phyloP scores from a whole-genome alignment of 1,140 invertebrate species.

The Achroia grisella region DNA sequence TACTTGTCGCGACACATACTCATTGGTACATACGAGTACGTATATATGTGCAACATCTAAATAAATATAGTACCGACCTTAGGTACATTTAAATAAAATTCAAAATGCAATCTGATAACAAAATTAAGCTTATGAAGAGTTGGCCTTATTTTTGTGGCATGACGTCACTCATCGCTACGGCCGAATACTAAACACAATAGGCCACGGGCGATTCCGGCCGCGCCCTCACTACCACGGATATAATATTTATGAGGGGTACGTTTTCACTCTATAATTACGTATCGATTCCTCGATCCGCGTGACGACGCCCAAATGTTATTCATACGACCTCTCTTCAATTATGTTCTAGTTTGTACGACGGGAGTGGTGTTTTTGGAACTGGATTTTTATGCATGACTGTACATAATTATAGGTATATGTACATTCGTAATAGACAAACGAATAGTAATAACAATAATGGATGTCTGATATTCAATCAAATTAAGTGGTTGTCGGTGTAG shows the following conservation, averaged over 20 bases:
- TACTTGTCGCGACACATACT: no score
- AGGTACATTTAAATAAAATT: no score
- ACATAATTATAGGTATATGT: no score
- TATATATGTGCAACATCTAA: no score
- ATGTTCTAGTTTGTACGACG: slow-evolving; percentile 3
- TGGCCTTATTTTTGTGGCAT: slow-evolving; percentile 17
- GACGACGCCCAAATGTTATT: slow-evolving; percentile 57
- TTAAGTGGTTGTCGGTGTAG: no score
- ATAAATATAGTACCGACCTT: no score
- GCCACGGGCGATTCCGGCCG: slow-evolving; percentile 56
- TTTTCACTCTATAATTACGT: slow-evolving; percentile 69
- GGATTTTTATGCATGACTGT: no score
- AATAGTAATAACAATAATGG: no score
- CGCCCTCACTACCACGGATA: slow-evolving; percentile 52
- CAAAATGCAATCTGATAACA: no score
- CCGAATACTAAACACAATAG: slow-evolving; percentile 31
- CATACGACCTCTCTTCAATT: slow-evolving; percentile 45
- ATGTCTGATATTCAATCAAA: no score
- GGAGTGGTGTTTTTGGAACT: neutral
- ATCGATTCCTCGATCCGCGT: slow-evolving; percentile 44
- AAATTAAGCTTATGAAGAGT: no score
- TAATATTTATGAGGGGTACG: slow-evolving; percentile 67
- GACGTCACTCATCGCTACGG: slow-evolving; percentile 29
- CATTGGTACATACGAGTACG: no score
- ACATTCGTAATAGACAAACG: neutral